A percentile compares a stretch with the other conserved stretches of the same genome.
These are phyloP conservation scores for Sesamia nonagrioides DNA, from an alignment of 1,140 invertebrate genomes.

Conservation along the genomic window DNA sequence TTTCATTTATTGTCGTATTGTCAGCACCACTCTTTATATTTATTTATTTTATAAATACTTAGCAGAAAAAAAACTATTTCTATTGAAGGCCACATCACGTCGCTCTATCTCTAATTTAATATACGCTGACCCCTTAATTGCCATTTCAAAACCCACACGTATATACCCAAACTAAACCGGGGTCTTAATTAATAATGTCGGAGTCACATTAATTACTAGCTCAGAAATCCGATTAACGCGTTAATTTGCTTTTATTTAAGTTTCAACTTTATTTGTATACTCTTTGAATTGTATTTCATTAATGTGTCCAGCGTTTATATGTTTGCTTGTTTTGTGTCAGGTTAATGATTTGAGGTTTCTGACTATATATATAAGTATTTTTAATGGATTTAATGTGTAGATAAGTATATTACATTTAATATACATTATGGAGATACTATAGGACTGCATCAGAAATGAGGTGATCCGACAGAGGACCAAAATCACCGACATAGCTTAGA, in stretches of 20 bases:
- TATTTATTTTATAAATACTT: too few species aligned
- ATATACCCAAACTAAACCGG: slow-evolving; percentile 10
- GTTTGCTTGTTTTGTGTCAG: slow-evolving; percentile 10
- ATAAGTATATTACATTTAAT: too few species aligned
- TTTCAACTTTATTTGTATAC: slow-evolving; percentile 26
- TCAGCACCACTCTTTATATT: too few species aligned
- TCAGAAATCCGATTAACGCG: slow-evolving; percentile 30
- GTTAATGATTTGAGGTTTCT: slow-evolving; percentile 2
- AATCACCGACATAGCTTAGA: too few species aligned
- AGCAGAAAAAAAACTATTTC: neutral
- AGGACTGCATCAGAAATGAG: too few species aligned
- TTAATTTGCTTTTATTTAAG: slow-evolving; percentile 29
- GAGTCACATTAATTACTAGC: slow-evolving; percentile 17
- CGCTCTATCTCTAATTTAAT: slow-evolving; percentile 6
- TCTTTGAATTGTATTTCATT: slow-evolving; percentile 5
- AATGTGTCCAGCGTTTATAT: neutral
- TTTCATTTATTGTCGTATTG: too few species aligned
- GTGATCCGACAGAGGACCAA: too few species aligned
- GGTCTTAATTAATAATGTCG: slow-evolving; percentile 3
- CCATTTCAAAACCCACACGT: neutral
- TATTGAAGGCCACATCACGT: neutral
- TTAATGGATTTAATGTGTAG: neutral
- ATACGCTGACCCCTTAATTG: neutral
- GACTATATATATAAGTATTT: neutral
- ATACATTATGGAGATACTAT: too few species aligned